A percentile compares a stretch with the other conserved stretches of the same genome.
Evolutionary conservation across 2,888 invertebrate species (phyloP).

Genomic region (Gibbula magus): DNA sequence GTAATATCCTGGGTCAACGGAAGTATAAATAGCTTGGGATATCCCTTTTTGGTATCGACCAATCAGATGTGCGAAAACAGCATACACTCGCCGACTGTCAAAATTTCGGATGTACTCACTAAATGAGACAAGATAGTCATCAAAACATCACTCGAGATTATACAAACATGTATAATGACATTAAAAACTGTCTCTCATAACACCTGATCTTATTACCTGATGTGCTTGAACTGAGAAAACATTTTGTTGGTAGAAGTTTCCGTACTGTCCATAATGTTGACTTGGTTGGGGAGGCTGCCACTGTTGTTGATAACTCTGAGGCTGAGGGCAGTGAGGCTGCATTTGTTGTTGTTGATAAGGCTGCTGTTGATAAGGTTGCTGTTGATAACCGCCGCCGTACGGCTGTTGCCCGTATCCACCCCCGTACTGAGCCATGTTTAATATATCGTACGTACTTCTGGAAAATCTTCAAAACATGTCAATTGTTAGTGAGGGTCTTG

Average conservation of each 20-base stretch:
- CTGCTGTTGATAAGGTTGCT: conserved; percentile 12
- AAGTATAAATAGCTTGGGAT: too few relatives aligned
- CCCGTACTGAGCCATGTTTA: background rate
- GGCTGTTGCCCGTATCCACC: conserved; percentile 1
- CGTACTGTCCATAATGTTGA: conserved; percentile 60
- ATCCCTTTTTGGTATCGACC: too few relatives aligned
- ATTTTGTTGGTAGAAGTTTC: conserved; percentile 52
- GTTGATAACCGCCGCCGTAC: background rate
- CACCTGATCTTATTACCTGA: conserved; percentile 52
- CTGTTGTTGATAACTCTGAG: conserved; percentile 41
- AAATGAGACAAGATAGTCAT: too few relatives aligned
- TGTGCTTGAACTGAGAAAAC: conserved; percentile 59
- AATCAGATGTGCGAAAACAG: too few relatives aligned
- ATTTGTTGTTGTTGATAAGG: conserved; percentile 32
- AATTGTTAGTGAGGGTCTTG: background rate
- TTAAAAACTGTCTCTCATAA: conserved; percentile 46
- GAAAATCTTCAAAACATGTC: background rate
- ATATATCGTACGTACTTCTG: too few relatives aligned
- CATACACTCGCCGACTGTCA: too few relatives aligned
- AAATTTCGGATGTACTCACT: too few relatives aligned
- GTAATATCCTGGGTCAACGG: too few relatives aligned
- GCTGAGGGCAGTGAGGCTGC: conserved; percentile 36
- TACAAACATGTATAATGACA: too few relatives aligned
- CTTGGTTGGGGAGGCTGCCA: conserved; percentile 42
- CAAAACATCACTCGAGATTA: too few relatives aligned